Evolutionary conservation across 1,140 invertebrate species (phyloP), one percentile per base, ranked within the genome.

Genomic region (Centruroides sculpturatus): DNA sequence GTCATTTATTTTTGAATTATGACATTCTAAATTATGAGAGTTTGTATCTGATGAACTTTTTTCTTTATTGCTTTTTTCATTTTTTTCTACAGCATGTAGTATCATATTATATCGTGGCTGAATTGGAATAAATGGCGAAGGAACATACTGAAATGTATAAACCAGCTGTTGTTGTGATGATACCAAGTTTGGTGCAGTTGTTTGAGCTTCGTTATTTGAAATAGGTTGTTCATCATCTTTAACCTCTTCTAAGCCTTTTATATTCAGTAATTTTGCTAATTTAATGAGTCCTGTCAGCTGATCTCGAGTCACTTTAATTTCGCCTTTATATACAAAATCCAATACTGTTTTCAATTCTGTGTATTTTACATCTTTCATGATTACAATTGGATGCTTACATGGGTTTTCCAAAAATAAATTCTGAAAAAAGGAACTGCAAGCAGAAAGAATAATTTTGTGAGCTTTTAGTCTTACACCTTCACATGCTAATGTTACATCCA

Each of bases 311-410:
- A 92, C 86, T 69, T 89, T 92, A 4, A 92, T 87, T 75, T 92
- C 89, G 0, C 90, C 90, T 56, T 84, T 82, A 74, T 94, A 94
- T 86, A 93, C 92, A 71, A 91, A 94, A 66, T 92, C 87, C 4
- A 94, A 76, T 11, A 94, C 83, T 2, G 87, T 85, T 62, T 86
- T 85, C 72, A 94, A 87, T 70, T 92, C 89, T 35, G 78, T 77
- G 61, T 85, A 85, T 66, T 84, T 83, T 0, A 92, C 85, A 54
- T 90, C 87, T 59, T 89, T 89, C 47, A 93, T 78, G 1, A 91
- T 82, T 56, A 91, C 85, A 67, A 86, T 85, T 53, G 86, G 86
- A 73, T 91, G 85, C 66, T 86, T 81, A 76, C 86, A 86, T 0
- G 85, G 82, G 54, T 88, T 79, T 36, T 86, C 83, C 56, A 83